Base-by-base conservation (phyloP, 2,797 vertebrate genomes). In the Microctenopoma steveboyesi region DNA sequence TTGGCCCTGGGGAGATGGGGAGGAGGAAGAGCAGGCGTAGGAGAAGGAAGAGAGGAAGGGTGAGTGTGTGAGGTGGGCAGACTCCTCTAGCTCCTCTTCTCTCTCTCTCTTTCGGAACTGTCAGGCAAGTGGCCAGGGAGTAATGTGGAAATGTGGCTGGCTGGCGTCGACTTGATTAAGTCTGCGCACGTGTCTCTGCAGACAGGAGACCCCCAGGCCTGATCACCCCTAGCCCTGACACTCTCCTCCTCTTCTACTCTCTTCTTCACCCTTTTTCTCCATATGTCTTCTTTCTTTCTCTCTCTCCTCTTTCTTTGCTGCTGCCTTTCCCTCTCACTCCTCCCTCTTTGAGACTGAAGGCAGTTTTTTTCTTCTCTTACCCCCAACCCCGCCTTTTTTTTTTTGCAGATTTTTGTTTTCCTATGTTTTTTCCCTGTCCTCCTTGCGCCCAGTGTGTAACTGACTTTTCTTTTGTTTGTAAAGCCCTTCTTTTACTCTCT, bases 101-200 rank as follows among this genome's bases (percentile, higher is more conserved):
- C 78, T 77, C 30, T 35, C 87, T 65, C 86, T 86, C 86, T 86
- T 55, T 86, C 87, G 84, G 89, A 86, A 90, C 88, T 93, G 92
- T 93, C 92, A 89, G 93, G 93, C 92, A 82, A 64, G 58, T 75
- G 65, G 92, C 93, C 94, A 93, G 90, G 82, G 83, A 87, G 88
- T 92, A 89, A 91, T 79, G 89, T 89, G 86, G 86, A 91, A 90
- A 90, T 90, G 89, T 91, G 90, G 87, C 84, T 86, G 81, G 85
- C 89, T 92, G 93, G 91, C 88, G 72, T 93, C 89, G 79, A 89
- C 87, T 91, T 94, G 92, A 94, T 95, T 94, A 93, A 95, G 91
- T 92, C 89, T 83, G 72, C 72, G 89, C 94, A 94, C 79, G 83
- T 94, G 93, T 89, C 89, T 95, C 86, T 91, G 89, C 79, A 86